Evolutionary conservation across 2,113 vertebrate genomes (phyloP), one percentile per base, ranked within the genome.

Genomic region (Calonectris borealis): DNA sequence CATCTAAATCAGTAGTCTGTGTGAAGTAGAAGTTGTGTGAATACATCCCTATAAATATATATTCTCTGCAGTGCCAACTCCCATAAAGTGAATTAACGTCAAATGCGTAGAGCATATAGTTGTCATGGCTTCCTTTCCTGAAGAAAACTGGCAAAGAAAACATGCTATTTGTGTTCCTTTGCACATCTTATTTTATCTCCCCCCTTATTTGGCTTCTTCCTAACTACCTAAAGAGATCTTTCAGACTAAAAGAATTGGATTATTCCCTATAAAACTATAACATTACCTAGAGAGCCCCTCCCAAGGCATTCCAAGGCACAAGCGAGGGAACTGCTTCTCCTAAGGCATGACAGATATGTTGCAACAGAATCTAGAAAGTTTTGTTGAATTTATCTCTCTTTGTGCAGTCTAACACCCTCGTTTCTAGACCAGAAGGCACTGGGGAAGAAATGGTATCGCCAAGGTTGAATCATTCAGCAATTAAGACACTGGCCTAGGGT

Each of bases 1-100:
- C 72, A 62, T 20, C 77, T 94, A 93, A 94, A 94, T 64, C 83
- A 64, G 86, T 11, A 83, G 80, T 17, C 42, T 93, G 83, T 90
- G 55, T 29, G 17, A 86, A 83, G 60, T 80, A 91, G 61, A 86
- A 81, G 64, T 38, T 2, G 4, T 92, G 88, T 78, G 77, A 86
- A 91, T 38, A 36, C 31, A 40, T 19, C 32, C 65, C 86, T 95
- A 91, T 66, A 94, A 93, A 95, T 90, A 91, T 3, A 34, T 32
- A 26, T 29, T 66, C 66, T 73, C 38, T 58, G 32, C 55, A 42
- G 83, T 60, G 85, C 87, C 82, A 92, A 10, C 36, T 83, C 82
- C 77, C 55, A 38, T 42, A 18, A 80, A 88, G 52, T 26, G 75
- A 73, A 58, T 26, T 34, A 54, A 92, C 2, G 0, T 83, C 78